These are phyloP conservation scores for Cyphomyrus plagiostoma DNA, from an alignment of 2,113 vertebrate species.

Conservation along the genomic window DNA sequence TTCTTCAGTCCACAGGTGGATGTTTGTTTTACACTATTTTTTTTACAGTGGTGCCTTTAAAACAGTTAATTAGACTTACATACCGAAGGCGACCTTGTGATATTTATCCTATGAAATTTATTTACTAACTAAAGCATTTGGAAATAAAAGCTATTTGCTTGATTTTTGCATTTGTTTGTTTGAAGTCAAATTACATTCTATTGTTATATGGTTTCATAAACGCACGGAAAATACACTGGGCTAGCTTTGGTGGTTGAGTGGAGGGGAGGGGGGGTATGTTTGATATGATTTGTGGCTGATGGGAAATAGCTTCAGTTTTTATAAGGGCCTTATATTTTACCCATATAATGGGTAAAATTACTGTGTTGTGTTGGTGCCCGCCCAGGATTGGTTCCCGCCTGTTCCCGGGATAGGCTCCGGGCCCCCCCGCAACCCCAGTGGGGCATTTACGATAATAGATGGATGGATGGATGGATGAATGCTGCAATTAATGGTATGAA, in stretches of 20 bases:
- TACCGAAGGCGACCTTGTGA: not conserved
- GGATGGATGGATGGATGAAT: not conserved
- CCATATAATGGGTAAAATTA: not conserved
- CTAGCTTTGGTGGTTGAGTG: not conserved
- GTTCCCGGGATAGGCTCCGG: no score
- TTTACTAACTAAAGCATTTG: not conserved
- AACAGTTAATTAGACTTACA: not conserved
- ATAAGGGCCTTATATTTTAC: slow-evolving; percentile 10
- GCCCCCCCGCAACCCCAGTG: no score
- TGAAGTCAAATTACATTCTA: not conserved
- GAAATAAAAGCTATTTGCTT: not conserved
- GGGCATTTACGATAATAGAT: no score
- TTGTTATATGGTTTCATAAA: not conserved
- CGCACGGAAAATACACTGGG: not conserved
- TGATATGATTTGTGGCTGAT: slow-evolving; percentile 10
- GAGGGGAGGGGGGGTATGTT: not conserved
- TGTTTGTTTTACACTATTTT: not conserved
- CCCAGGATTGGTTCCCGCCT: no score
- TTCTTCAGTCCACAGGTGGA: not conserved
- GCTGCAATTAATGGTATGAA: slow-evolving; percentile 14
- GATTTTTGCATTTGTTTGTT: not conserved
- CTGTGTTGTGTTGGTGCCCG: no score
- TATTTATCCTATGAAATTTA: not conserved
- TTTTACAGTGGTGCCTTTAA: not conserved
- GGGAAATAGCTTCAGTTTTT: slow-evolving; percentile 21